Evolutionary conservation across 2,113 vertebrate genomes (phyloP), one percentile per base, ranked within the genome.

Genomic region (Zosterops hypoxanthus): DNA sequence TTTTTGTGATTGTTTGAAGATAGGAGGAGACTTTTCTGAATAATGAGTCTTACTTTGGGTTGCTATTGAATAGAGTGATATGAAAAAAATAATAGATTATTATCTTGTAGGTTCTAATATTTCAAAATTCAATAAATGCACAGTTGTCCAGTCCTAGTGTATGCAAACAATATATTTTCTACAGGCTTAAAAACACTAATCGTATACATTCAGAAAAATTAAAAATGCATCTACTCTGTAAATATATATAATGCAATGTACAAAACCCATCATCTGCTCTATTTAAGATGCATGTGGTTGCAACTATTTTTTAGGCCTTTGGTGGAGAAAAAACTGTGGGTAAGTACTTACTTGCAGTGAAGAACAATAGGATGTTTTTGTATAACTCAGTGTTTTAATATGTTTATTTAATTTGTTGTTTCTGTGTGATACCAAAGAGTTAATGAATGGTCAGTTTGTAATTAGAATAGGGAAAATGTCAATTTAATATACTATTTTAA

Each of bases 301-400:
- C 4, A 85, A 47, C 5, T 21, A 1, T 34, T 36, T 77, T 65
- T 81, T 34, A 33, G 26, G 11, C 23, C 11, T 78, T 66, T 25
- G 2, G 4, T 42, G 33, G 36, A 57, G 77, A 78, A 42, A 60
- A 16, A 0, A 1, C 0, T 47, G 14, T 14, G 15, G 44, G 17
- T 13, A n/a, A 82, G 13, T 82, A 33, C 14, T 47, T 44, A 31
- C 13, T 9, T 75, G 11, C 52, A 50, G 21, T 28, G 12, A 63
- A 66, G 25, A 66, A 28, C 25, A 64, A 22, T 2, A 21, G 6
- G 5, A 26, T 24, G 2, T 12, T 76, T 82, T 69, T 61, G 11
- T 66, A 53, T 28, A 81, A 46, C 4, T 9, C 39, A 23, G 15
- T 6, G 1, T 53, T 87, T 85, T 66, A 49, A 49, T 70, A 65